These are phyloP conservation scores for Gulo gulo DNA, from an alignment of 2,113 vertebrate genomes.

Conservation along the genomic window DNA sequence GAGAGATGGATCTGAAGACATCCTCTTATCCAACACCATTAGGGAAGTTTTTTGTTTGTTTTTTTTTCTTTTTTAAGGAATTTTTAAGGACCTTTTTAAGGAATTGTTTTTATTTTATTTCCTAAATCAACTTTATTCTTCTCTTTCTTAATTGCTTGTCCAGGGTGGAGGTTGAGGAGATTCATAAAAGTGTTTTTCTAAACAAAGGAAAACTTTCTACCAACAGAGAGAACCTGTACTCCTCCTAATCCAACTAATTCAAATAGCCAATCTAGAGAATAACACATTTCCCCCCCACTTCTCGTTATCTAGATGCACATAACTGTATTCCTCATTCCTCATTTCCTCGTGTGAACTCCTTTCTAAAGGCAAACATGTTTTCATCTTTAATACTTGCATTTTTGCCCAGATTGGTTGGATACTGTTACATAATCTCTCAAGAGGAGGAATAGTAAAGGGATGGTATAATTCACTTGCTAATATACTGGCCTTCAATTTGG, in stretches of 20 bases:
- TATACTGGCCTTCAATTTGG: not conserved
- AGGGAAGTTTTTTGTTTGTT: not conserved
- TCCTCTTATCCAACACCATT: not conserved
- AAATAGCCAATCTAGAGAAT: not conserved
- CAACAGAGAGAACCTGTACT: not conserved
- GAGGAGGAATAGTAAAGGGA: not conserved
- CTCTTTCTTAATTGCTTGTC: not conserved
- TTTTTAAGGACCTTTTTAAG: not conserved
- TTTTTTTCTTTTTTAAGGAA: too few relatives aligned
- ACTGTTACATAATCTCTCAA: not conserved
- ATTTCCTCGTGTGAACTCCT: not conserved
- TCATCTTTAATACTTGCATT: not conserved
- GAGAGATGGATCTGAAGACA: not conserved
- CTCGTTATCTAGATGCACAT: not conserved
- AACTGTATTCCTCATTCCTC: not conserved
- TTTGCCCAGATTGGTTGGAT: not conserved
- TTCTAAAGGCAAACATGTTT: not conserved
- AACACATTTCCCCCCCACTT: not conserved
- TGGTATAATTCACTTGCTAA: not conserved
- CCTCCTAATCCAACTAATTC: not conserved
- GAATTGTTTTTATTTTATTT: not conserved
- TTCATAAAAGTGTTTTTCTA: not conserved
- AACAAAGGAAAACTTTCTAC: not conserved
- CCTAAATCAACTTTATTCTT: not conserved
- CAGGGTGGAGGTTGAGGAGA: not conserved